Evolutionary conservation across 2,113 vertebrate genomes (phyloP), one percentile per base, ranked within the genome.

Genomic region (Ardeotis arabs): DNA sequence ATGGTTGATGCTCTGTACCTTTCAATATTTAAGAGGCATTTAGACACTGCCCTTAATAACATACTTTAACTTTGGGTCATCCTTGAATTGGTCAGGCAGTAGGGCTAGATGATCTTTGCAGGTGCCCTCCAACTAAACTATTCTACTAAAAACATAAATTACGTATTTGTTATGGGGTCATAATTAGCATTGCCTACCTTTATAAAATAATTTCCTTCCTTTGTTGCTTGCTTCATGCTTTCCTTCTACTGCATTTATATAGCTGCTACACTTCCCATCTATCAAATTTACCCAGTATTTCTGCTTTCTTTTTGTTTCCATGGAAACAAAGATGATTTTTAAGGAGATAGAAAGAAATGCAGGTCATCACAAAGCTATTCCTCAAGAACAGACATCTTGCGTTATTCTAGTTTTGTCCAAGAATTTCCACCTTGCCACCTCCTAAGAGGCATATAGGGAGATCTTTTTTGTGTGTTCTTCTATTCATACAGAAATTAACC

Each of bases 241-340:
- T 79, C 28, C 22, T 91, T 89, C 47, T 93, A 35, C 22, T 20
- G 3, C 10, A 76, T 11, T 64, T 86, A 22, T 4, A 25, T 28
- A 84, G 20, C 31, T 81, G 27, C 11, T 53, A 66, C 20, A 75
- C 28, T 78, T 81, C 7, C 27, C 17, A n/a, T 66, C 58, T 82
- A 53, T 76, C 39, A 76, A 70, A 73, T 75, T 84, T 87, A 83
- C 58, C n/a, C n/a, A n/a, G n/a, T n/a, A n/a, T n/a, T n/a, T n/a
- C 58, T 53, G 10, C 47, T 87, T 75, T 87, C 19, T 72, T 89
- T 92, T 85, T 79, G 84, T 90, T 91, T 58, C 94, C 44, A 87
- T 87, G 81, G 95, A 87, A 95, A 87, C 74, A n/a, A 59, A 77
- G 29, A 63, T 73, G 19, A 56, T 39, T 73, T 93, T 96, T 89